phyloP scores from a whole-genome alignment of 2,888 invertebrate genomes.

The Drosophila kambysellisi region DNA sequence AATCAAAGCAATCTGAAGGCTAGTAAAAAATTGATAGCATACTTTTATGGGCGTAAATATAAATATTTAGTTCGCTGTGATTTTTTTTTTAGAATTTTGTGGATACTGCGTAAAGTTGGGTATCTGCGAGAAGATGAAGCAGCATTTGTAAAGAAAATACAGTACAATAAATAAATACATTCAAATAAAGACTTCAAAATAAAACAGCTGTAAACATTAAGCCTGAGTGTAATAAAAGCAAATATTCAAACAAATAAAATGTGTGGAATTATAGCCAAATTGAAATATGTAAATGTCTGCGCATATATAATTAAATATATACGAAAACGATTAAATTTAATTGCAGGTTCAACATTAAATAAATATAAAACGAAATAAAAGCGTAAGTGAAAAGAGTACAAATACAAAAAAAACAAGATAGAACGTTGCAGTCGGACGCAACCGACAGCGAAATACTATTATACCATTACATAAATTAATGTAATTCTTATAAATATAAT shows the following conservation, averaged over 20 bases:
- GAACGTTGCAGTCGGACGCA: too few species aligned
- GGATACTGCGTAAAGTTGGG: not conserved
- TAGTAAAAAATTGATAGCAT: constrained; percentile 8
- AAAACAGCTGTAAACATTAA: not conserved
- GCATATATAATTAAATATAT: constrained; percentile 66
- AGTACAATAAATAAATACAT: not conserved
- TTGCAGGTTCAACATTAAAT: constrained; percentile 40
- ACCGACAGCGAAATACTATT: too few species aligned
- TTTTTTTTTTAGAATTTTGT: not conserved
- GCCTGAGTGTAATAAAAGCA: constrained; percentile 9
- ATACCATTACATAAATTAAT: too few species aligned
- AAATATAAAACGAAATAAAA: constrained; percentile 25
- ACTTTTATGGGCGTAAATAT: constrained; percentile 7
- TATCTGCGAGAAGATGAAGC: not conserved
- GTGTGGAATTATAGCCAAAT: constrained; percentile 6
- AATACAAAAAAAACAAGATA: constrained; percentile 12
- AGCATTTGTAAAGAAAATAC: not conserved
- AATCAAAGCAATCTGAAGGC: not conserved
- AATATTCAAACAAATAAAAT: constrained; percentile 22
- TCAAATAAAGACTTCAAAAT: not conserved
- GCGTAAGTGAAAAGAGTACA: constrained; percentile 8
- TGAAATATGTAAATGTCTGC: constrained; percentile 37
- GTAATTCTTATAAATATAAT: too few species aligned
- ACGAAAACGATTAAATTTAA: constrained; percentile 59
- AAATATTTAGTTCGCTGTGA: not conserved